phyloP scores from a whole-genome alignment of 2,888 invertebrate genomes.

The Barypeithes pellucidus region DNA sequence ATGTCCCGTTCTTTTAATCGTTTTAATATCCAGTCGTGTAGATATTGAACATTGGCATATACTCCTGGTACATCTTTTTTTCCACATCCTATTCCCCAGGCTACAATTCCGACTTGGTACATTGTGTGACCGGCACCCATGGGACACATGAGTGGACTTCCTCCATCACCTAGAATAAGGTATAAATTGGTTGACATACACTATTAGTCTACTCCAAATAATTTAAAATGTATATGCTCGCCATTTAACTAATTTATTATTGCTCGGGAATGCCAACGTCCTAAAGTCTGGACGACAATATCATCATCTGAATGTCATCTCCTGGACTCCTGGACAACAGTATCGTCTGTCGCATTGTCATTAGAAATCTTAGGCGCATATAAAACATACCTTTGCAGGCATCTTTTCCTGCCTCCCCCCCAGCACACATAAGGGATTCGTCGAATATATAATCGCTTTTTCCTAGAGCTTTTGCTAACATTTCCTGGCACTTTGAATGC shows the following conservation, averaged over 20 bases:
- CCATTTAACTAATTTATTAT: too few relatives aligned
- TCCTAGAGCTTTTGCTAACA: slow-evolving; percentile 78
- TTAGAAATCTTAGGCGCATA: too few relatives aligned
- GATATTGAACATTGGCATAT: slow-evolving; percentile 81
- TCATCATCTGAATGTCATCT: too few relatives aligned
- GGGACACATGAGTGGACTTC: slow-evolving; percentile 63
- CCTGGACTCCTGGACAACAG: too few relatives aligned
- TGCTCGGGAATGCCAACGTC: too few relatives aligned
- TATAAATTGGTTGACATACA: too few relatives aligned
- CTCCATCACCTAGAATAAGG: slow-evolving; percentile 58
- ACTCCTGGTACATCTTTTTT: slow-evolving; percentile 82
- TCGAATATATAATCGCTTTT: slow-evolving; percentile 79
- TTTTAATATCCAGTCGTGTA: slow-evolving; percentile 81
- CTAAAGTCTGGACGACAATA: too few relatives aligned
- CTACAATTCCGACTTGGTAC: slow-evolving; percentile 86
- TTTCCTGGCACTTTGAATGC: slow-evolving; percentile 74
- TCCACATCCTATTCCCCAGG: slow-evolving; percentile 94
- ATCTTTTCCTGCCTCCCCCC: slow-evolving; percentile 82
- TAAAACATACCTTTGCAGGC: slow-evolving; percentile 74
- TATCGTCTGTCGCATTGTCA: too few relatives aligned
- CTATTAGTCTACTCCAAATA: too few relatives aligned
- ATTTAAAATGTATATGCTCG: too few relatives aligned
- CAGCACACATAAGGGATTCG: slow-evolving; percentile 84
- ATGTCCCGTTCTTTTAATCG: background rate
- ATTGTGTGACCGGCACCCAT: slow-evolving; percentile 74